These are phyloP conservation scores for Monochamus saltuarius DNA, from an alignment of 1,140 invertebrate genomes.

Conservation along the genomic window DNA sequence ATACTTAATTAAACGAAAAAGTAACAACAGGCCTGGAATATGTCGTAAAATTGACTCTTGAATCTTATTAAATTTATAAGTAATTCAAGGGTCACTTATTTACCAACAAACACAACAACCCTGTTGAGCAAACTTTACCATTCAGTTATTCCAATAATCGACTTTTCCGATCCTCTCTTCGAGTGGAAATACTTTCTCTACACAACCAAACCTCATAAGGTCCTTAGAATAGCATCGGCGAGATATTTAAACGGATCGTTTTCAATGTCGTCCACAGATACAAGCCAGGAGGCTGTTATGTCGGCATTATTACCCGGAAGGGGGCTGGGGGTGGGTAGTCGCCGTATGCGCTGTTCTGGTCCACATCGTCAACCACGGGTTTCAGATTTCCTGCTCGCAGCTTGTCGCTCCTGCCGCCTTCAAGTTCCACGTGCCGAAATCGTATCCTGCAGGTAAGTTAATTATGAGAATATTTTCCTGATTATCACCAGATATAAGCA, in stretches of 20 bases:
- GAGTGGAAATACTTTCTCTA: constrained; percentile 4
- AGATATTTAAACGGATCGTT: background rate
- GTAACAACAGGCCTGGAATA: no score
- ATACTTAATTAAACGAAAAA: no score
- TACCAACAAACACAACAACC: no score
- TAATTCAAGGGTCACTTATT: no score
- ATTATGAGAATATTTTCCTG: background rate
- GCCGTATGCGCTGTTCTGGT: constrained; percentile 64
- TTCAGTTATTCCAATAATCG: no score
- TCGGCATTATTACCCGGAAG: constrained; percentile 75
- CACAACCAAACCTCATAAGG: constrained; percentile 16
- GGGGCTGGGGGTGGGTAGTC: constrained; percentile 80
- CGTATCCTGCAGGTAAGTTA: constrained; percentile 46
- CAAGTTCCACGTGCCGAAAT: constrained; percentile 51
- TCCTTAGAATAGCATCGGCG: constrained; percentile 9
- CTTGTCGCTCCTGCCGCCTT: constrained; percentile 55
- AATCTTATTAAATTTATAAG: no score
- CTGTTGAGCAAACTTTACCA: no score
- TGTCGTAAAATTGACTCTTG: no score
- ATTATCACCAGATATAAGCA: no score
- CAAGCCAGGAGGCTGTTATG: constrained; percentile 46
- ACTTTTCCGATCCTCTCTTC: background rate
- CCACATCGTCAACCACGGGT: constrained; percentile 64
- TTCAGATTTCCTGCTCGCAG: constrained; percentile 62
- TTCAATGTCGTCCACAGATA: constrained; percentile 30